Evolutionary conservation across 1,140 invertebrate genomes (phyloP).

Genomic region (Trachymyrmex septentrionalis): DNA sequence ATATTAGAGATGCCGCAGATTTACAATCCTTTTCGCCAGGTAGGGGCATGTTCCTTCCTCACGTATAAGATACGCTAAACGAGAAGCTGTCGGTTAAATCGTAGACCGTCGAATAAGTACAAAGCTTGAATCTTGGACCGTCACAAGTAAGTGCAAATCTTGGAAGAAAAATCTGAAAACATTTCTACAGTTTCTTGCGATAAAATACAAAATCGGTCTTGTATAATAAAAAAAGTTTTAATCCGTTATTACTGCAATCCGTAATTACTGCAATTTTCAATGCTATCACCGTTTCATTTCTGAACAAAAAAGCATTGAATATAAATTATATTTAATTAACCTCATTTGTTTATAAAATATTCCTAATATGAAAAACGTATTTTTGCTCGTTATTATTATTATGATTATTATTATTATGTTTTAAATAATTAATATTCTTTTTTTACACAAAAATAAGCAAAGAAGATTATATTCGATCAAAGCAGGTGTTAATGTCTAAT

Average conservation of each 20-base stretch:
- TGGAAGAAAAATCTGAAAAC: not conserved
- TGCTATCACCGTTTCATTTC: not conserved
- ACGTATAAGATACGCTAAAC: constrained; percentile 46
- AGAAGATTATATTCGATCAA: too few species aligned
- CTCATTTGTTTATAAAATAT: not conserved
- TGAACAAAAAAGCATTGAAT: not conserved
- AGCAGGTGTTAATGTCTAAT: too few species aligned
- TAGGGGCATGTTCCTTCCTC: constrained; percentile 27
- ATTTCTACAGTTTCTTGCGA: not conserved
- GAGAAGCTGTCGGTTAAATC: constrained; percentile 3
- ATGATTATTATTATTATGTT: not conserved
- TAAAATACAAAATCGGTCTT: not conserved
- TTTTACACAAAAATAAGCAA: not conserved
- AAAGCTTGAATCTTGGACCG: too few species aligned
- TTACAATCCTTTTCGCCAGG: constrained; percentile 38
- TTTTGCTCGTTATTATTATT: too few species aligned
- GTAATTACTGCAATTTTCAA: not conserved
- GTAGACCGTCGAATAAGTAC: not conserved
- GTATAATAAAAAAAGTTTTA: not conserved
- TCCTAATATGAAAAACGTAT: not conserved
- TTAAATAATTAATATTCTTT: not conserved
- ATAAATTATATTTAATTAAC: not conserved
- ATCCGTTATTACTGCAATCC: not conserved
- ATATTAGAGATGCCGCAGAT: constrained; percentile 27
- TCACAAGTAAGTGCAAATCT: constrained; percentile 18